phyloP scores from a whole-genome alignment of 2,113 vertebrate genomes.

The Trichomycterus rosablanca region DNA sequence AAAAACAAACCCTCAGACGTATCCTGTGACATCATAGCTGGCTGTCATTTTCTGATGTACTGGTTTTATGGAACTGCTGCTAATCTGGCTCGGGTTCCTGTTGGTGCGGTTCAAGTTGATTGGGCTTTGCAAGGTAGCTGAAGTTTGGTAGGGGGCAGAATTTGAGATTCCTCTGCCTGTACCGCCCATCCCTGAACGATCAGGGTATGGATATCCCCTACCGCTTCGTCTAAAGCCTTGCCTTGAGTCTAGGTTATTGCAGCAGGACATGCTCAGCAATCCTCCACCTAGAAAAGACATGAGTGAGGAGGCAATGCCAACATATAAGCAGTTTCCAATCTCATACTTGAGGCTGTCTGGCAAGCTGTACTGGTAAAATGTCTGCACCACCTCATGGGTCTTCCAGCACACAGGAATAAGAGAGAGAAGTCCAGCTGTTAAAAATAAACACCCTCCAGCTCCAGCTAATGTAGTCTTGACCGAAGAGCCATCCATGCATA shows the following conservation, averaged over 20 bases:
- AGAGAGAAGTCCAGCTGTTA: slow-evolving; percentile 78
- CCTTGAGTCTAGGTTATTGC: slow-evolving; percentile 39
- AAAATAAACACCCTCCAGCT: slow-evolving; percentile 67
- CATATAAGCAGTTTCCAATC: slow-evolving; percentile 85
- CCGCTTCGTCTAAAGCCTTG: slow-evolving; percentile 47
- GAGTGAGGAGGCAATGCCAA: slow-evolving; percentile 81
- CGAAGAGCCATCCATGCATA: slow-evolving; percentile 73
- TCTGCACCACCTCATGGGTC: slow-evolving; percentile 83
- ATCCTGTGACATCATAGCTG: slow-evolving; percentile 70
- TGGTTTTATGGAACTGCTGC: slow-evolving; percentile 52
- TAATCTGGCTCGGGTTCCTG: slow-evolving; percentile 50
- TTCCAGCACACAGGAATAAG: slow-evolving; percentile 89
- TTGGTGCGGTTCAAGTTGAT: slow-evolving; percentile 21
- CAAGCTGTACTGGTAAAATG: slow-evolving; percentile 79
- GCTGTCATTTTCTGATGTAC: slow-evolving; percentile 41
- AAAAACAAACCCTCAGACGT: slow-evolving; percentile 57
- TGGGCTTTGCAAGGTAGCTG: slow-evolving; percentile 47
- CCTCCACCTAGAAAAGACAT: slow-evolving; percentile 79
- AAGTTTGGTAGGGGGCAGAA: slow-evolving; percentile 56
- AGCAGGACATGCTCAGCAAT: slow-evolving; percentile 82
- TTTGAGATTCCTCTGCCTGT: not conserved
- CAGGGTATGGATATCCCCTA: slow-evolving; percentile 59
- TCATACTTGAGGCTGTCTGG: slow-evolving; percentile 84
- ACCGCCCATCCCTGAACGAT: slow-evolving; percentile 21
- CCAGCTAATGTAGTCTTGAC: slow-evolving; percentile 79